Conservation (phyloP, 2,888 invertebrate genomes). For the Salpingus planirostris region DNA sequence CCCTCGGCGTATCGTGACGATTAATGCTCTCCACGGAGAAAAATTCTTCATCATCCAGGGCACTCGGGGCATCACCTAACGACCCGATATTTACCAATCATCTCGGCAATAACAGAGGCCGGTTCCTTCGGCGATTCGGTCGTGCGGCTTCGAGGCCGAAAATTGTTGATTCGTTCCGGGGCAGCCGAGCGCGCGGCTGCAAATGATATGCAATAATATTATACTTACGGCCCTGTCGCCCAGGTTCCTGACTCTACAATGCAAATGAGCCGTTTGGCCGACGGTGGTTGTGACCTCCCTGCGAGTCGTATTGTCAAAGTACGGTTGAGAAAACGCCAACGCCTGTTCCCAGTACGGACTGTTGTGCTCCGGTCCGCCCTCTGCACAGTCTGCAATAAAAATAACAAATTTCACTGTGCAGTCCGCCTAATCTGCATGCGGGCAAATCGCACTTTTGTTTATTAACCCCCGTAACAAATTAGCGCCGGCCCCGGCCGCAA, state of each 20-base stretch:
- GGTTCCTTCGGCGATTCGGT: neutral
- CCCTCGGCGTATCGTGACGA: constrained; percentile 7
- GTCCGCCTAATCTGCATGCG: constrained; percentile 8
- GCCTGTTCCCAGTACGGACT: constrained; percentile 50
- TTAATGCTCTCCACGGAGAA: neutral
- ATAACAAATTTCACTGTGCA: constrained; percentile 8
- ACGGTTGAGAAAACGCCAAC: constrained; percentile 74
- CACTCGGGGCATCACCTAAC: too few relatives aligned
- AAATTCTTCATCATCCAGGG: neutral
- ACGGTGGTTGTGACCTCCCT: constrained; percentile 79
- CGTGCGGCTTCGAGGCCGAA: neutral
- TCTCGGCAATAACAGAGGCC: too few relatives aligned
- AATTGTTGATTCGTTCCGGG: neutral
- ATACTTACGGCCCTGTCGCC: constrained; percentile 79
- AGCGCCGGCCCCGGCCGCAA: too few relatives aligned
- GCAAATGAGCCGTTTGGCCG: constrained; percentile 76
- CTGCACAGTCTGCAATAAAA: constrained; percentile 32
- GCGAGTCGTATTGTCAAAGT: constrained; percentile 80
- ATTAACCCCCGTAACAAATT: too few relatives aligned
- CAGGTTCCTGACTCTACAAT: constrained; percentile 77
- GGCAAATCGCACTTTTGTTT: too few relatives aligned
- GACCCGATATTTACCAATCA: too few relatives aligned
- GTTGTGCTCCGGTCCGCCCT: constrained; percentile 32
- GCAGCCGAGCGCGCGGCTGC: constrained; percentile 9
- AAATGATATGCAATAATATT: constrained; percentile 16